Evolutionary conservation across 2,113 vertebrate species (phyloP), one percentile per base, ranked within the genome.

Genomic region (Cynopterus brachyotis): DNA sequence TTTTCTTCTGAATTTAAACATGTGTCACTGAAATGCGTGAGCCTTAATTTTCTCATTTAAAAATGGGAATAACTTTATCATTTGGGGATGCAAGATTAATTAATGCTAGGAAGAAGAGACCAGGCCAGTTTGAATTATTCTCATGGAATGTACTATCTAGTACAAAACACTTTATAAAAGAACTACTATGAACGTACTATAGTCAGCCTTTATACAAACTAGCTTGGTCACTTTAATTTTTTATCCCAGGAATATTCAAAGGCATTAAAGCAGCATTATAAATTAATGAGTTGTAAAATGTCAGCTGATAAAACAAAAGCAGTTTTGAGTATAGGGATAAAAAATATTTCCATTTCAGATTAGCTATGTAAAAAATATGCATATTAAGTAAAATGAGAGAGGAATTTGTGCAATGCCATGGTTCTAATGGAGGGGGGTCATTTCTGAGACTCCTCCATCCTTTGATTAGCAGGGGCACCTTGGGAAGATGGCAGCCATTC

Each of bases 261-360:
- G 96, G 86, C 96, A 98, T 97, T 98, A 97, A 97, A 96, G 80
- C 90, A 32, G 11, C 97, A 97, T 98, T 97, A 98, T 97, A 98
- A 97, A 97, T 97, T 98, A 98, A 97, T 98, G 97, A 98, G 97
- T 97, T 97, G 96, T 97, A 97, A 98, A 98, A 97, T 97, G 97
- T 98, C 97, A 98, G 96, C 95, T 97, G 97, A 98, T 97, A 98
- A 97, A 97, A 98, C 97, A 98, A 97, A 96, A 97, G 96, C 96
- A 97, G 96, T 98, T 97, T 97, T 97, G 95, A 97, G 94, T 87
- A 89, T 92, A 96, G 93, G 96, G 97, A 97, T 97, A 97, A 96
- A 97, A 97, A 97, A 97, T 97, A 97, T 97, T 97, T 98, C 97
- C 96, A 97, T 96, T 98, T 98, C 97, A 98, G 97, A 98, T 98